Evolutionary conservation across 2,113 vertebrate species (phyloP).

Genomic region (Lepisosteus osseus): DNA sequence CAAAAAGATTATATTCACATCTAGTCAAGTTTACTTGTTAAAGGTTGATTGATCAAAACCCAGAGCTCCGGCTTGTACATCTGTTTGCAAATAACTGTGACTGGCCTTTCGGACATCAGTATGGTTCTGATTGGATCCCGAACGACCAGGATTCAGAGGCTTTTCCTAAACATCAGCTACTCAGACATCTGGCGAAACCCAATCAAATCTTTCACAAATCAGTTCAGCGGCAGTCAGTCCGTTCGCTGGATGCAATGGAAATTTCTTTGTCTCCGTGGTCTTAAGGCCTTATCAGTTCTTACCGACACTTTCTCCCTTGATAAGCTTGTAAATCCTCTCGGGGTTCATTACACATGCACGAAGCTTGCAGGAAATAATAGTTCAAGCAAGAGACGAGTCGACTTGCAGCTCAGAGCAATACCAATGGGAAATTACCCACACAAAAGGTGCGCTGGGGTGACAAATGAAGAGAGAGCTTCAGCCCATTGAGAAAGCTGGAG

Average conservation of each 20-base stretch:
- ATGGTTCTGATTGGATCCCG: background rate
- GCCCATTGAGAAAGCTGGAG: slow-evolving; percentile 54
- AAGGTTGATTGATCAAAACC: slow-evolving; percentile 73
- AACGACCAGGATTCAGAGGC: background rate
- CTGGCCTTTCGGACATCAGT: slow-evolving; percentile 11
- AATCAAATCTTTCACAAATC: slow-evolving; percentile 48
- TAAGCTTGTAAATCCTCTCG: slow-evolving; percentile 65
- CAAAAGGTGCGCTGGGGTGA: slow-evolving; percentile 95
- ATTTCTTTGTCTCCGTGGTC: slow-evolving; percentile 55
- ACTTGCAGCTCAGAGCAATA: slow-evolving; percentile 65
- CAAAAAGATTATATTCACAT: slow-evolving; percentile 66
- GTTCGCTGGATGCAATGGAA: slow-evolving; percentile 38
- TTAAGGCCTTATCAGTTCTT: slow-evolving; percentile 56
- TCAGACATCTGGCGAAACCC: slow-evolving; percentile 54
- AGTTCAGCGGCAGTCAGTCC: slow-evolving; percentile 41
- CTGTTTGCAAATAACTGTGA: slow-evolving; percentile 73
- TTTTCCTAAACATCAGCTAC: background rate
- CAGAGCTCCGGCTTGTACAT: slow-evolving; percentile 46
- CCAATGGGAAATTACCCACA: slow-evolving; percentile 79
- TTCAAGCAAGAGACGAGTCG: slow-evolving; percentile 64
- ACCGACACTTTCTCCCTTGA: slow-evolving; percentile 55
- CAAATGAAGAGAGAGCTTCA: slow-evolving; percentile 80
- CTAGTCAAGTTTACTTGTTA: slow-evolving; percentile 77
- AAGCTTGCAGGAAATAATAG: slow-evolving; percentile 72
- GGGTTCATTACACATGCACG: slow-evolving; percentile 74